phyloP scores from a whole-genome alignment of 2,888 invertebrate species.

The Pyrgus malvae region DNA sequence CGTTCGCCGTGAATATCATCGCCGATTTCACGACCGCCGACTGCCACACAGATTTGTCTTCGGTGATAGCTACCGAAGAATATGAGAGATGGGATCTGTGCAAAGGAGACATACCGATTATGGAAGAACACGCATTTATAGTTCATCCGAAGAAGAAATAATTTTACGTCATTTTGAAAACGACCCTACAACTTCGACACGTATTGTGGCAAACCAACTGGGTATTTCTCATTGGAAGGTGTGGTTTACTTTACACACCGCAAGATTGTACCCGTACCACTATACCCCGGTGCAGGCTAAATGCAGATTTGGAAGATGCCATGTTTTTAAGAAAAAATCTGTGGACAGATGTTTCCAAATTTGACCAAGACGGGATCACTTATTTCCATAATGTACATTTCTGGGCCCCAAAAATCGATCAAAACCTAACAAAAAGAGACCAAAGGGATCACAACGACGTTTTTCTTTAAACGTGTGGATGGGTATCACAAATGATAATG shows the following conservation, averaged over 20 bases:
- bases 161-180: not conserved
- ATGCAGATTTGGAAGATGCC: not conserved
- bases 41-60: not conserved
- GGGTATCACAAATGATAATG: conserved; percentile 37
- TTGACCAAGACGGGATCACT: conserved; percentile 23
- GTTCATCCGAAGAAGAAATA: not conserved
- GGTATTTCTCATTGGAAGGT: not conserved
- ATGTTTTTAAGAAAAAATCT: not conserved
- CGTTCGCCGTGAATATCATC: not conserved
- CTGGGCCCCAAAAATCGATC: conserved; percentile 34
- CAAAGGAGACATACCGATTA: not conserved
- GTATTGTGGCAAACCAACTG: not conserved
- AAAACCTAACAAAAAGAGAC: conserved; percentile 39
- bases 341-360: not conserved
- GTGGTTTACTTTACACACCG: not conserved
- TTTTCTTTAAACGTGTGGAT: conserved; percentile 40
- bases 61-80: not conserved
- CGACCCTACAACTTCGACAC: not conserved
- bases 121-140: not conserved
- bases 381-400: conserved; percentile 38
- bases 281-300: not conserved
- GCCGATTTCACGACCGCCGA: not conserved
- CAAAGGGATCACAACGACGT: conserved; percentile 37
- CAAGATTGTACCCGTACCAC: not conserved
- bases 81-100: not conserved